Evolutionary conservation across 2,888 invertebrate genomes (phyloP).

Genomic region (Caenorhabditis japonica): DNA sequence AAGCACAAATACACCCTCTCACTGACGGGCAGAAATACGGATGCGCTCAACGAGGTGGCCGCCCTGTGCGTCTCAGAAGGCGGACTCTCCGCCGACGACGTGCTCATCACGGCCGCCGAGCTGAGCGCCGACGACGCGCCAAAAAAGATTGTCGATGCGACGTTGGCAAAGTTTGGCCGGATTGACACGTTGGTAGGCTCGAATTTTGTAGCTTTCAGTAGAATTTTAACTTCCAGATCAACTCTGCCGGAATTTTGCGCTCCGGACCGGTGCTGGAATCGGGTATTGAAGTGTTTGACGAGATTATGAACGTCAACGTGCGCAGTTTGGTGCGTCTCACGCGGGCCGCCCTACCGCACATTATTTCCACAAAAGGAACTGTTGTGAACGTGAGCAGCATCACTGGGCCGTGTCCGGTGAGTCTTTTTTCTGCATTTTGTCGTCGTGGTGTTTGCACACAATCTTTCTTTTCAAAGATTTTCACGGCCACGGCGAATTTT

Average conservation of each 20-base stretch:
- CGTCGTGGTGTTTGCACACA: no score
- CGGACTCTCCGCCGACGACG: conserved; percentile 40
- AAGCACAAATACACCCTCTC: conserved; percentile 68
- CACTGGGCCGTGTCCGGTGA: conserved; percentile 86
- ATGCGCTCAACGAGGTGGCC: conserved; percentile 59
- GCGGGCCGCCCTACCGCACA: conserved; percentile 70
- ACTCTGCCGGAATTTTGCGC: conserved; percentile 73
- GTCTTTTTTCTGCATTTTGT: conserved; percentile 9
- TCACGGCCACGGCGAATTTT: no score
- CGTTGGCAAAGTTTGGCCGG: conserved; percentile 67
- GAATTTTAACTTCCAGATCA: conserved; percentile 58
- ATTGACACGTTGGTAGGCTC: conserved; percentile 69
- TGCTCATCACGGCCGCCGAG: conserved; percentile 78
- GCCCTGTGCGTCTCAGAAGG: conserved; percentile 49
- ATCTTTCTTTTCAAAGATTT: no score
- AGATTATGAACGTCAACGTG: conserved; percentile 88
- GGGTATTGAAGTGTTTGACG: conserved; percentile 84
- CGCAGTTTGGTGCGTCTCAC: conserved; percentile 75
- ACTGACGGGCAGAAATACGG: conserved; percentile 69
- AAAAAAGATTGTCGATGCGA: conserved; percentile 64
- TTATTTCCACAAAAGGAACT: conserved; percentile 81
- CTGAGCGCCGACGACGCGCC: conserved; percentile 69
- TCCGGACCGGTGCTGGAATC: conserved; percentile 67
- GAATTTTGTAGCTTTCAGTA: background rate
- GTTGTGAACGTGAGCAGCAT: conserved; percentile 96